Conservation (phyloP, 2,797 vertebrate genomes). For the Pangasius djambal region DNA sequence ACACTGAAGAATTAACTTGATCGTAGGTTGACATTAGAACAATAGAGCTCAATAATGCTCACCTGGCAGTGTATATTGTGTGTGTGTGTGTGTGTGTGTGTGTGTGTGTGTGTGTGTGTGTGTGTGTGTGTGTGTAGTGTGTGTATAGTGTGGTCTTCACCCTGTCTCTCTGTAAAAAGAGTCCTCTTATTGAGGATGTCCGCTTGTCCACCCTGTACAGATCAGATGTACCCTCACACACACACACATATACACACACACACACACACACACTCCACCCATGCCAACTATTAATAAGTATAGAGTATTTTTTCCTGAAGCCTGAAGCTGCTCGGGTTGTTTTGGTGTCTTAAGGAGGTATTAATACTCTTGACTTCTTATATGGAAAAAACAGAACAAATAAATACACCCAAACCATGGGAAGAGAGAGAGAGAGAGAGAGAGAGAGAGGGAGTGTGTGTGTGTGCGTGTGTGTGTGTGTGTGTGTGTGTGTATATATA, state of each 20-base stretch:
- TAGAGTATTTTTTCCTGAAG: constrained; percentile 59
- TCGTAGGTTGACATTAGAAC: constrained; percentile 45
- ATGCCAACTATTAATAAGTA: constrained; percentile 63
- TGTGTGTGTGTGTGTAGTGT: constrained; percentile 6
- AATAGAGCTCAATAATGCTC: constrained; percentile 21
- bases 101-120: constrained; percentile 17
- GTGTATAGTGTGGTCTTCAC: not conserved
- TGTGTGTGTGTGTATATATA: too few species aligned
- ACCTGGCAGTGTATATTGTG: constrained; percentile 25
- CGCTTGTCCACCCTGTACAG: constrained; percentile 47
- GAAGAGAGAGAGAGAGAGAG: not conserved
- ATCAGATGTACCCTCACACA: constrained; percentile 22
- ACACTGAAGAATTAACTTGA: constrained; percentile 28
- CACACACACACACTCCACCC: constrained; percentile 6
- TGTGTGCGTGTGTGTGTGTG: not conserved
- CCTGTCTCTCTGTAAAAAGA: constrained; percentile 13
- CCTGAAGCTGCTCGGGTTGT: constrained; percentile 54
- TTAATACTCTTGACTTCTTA: constrained; percentile 7
- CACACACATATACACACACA: constrained; percentile 10
- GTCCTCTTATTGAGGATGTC: constrained; percentile 47
- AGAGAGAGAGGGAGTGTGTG: not conserved
- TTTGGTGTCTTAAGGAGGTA: constrained; percentile 35
- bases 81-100: constrained; percentile 10
- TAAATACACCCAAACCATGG: constrained; percentile 10
- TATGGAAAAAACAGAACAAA: constrained; percentile 28